Evolutionary conservation across 2,113 vertebrate species (phyloP), one percentile per base, ranked within the genome.

Genomic region (Urocitellus parryii): DNA sequence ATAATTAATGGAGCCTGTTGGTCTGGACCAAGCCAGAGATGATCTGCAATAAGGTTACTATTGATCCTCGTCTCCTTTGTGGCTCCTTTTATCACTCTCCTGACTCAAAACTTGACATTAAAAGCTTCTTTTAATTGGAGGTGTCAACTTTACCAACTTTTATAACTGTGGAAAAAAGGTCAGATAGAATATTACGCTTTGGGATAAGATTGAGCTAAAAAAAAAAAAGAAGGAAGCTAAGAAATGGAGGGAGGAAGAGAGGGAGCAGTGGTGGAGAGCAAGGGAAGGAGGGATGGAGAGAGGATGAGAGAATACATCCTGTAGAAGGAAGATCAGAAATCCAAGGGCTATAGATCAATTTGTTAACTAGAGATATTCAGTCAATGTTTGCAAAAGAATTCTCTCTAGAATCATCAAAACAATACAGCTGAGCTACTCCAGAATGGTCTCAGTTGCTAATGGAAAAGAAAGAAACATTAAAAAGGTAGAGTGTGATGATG

Each of bases 71-170:
- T 81, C 91, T 96, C 87, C 72, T 93, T 70, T 93, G 56, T 65
- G 78, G 37, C 63, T 88, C 65, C 72, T 85, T 97, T 85, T 86
- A 32, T 85, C 87, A 90, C 20, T 88, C 34, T 85, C 2, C 63
- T 92, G 82, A 78, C 83, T 97, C 90, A 92, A 70, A 95, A 25
- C 63, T 96, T 91, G 85, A 76, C 93, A 80, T 88, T 88, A 85
- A 96, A 93, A 90, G 27, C 34, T 56, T 88, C 27, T 88, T 97
- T 95, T 91, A 81, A 96, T 82, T 95, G 83, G 42, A 97, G 45
- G 63, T 86, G 37, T 80, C 76, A 85, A 2, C 58, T 94, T 95
- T 29, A 45, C 65, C 67, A 84, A 29, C 63, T 90, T 88, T 48
- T 39, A 25, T 70, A 92, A 70, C 73, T 89, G 39, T 17, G 67